Percentiles rank a stretch among this genome's conserved stretches.
Conservation (phyloP, 2,797 vertebrate genomes). For the Echeneis naucrates region DNA sequence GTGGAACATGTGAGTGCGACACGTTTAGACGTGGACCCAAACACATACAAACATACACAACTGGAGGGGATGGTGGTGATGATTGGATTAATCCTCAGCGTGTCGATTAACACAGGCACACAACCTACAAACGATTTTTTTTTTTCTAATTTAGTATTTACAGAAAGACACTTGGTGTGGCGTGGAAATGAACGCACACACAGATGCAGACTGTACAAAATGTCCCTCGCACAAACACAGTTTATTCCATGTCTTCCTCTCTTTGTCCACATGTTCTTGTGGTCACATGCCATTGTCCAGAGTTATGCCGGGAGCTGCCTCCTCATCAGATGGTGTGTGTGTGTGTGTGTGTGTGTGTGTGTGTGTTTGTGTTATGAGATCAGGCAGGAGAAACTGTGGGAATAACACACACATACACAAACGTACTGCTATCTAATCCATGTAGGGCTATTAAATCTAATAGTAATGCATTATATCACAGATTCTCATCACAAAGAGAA, state of each 20-base stretch:
- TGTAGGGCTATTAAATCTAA: slow-evolving; percentile 65
- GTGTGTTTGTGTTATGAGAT: slow-evolving; percentile 53
- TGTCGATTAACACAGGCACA: slow-evolving; percentile 2
- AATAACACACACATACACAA: slow-evolving; percentile 36
- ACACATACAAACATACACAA: neutral
- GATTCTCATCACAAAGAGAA: slow-evolving; percentile 66
- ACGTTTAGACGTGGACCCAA: slow-evolving; percentile 10
- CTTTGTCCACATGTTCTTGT: slow-evolving; percentile 78
- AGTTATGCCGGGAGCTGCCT: slow-evolving; percentile 70
- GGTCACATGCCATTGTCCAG: slow-evolving; percentile 77
- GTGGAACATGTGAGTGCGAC: slow-evolving; percentile 60
- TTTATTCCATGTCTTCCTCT: slow-evolving; percentile 80
- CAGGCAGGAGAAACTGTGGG: slow-evolving; percentile 51
- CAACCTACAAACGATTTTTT: neutral
- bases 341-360: slow-evolving; percentile 27
- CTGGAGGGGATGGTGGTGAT: no score
- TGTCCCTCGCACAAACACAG: slow-evolving; percentile 69
- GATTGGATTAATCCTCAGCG: slow-evolving; percentile 1
- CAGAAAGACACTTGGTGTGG: neutral
- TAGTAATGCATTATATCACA: slow-evolving; percentile 57
- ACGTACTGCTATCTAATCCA: slow-evolving; percentile 43
- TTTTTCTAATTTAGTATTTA: neutral
- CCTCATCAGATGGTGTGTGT: slow-evolving; percentile 58
- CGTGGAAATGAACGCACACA: slow-evolving; percentile 24
- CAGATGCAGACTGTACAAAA: slow-evolving; percentile 54